Evolutionary conservation across 1,140 invertebrate species (phyloP).

Genomic region (Tetramorium alpestre): DNA sequence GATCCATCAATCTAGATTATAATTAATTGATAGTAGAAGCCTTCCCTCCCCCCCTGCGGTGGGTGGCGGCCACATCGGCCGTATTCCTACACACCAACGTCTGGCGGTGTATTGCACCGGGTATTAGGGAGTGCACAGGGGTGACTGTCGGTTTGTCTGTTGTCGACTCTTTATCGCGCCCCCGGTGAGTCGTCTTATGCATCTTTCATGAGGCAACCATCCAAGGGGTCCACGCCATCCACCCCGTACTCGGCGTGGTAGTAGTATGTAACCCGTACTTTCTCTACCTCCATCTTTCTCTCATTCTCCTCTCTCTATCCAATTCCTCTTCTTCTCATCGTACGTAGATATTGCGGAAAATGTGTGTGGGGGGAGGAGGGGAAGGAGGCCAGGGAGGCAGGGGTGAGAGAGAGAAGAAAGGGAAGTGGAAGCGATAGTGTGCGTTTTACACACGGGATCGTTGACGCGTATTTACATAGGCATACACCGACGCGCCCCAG

Average conservation of each 20-base stretch:
- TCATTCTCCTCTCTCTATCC: conserved; percentile 17
- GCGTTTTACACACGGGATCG: conserved; percentile 56
- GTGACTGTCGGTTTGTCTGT: conserved; percentile 86
- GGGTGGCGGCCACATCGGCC: conserved; percentile 78
- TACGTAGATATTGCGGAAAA: conserved; percentile 59
- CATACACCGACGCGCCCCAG: not conserved
- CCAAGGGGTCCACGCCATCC: conserved; percentile 84
- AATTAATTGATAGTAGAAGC: conserved; percentile 85
- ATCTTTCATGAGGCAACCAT: conserved; percentile 86
- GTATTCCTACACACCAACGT: conserved; percentile 66
- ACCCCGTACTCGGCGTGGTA: conserved; percentile 68
- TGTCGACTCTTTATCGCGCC: conserved; percentile 87
- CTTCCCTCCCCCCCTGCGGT: conserved; percentile 78
- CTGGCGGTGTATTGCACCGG: conserved; percentile 83
- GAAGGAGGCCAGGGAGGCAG: too few species aligned
- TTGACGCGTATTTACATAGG: conserved; percentile 59
- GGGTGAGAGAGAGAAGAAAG: not conserved
- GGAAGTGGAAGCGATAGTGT: not conserved
- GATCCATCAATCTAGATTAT: conserved; percentile 86
- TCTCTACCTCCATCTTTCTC: conserved; percentile 65
- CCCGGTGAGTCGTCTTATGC: conserved; percentile 86
- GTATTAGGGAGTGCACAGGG: conserved; percentile 84
- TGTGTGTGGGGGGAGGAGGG: not conserved
- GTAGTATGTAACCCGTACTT: conserved; percentile 64
- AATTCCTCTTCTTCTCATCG: conserved; percentile 35